Conservation (phyloP, 1,140 invertebrate species). For the Drosophila mauritiana region DNA sequence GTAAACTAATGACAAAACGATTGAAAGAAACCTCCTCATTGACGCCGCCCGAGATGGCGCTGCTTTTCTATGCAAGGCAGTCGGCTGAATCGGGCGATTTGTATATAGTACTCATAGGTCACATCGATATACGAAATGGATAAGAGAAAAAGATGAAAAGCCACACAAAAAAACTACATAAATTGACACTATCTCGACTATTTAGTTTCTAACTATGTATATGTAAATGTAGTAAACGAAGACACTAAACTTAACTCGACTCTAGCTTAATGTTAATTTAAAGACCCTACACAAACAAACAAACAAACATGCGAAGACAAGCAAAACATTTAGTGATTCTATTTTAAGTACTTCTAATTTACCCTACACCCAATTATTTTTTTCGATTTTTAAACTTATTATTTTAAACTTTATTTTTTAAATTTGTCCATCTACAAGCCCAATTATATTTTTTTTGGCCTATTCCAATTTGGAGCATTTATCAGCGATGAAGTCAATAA, state of each 20-base stretch:
- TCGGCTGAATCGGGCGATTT: constrained; percentile 57
- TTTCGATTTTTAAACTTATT: constrained; percentile 54
- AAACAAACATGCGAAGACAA: constrained; percentile 67
- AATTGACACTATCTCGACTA: constrained; percentile 80
- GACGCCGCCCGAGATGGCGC: constrained; percentile 55
- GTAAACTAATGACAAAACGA: constrained; percentile 41
- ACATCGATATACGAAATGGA: constrained; percentile 63
- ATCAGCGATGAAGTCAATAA: constrained; percentile 63
- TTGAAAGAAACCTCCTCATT: constrained; percentile 72
- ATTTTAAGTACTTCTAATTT: constrained; percentile 70
- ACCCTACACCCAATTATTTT: constrained; percentile 51
- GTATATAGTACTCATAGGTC: constrained; percentile 67
- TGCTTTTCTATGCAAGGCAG: constrained; percentile 65
- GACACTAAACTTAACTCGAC: constrained; percentile 62
- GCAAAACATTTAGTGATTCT: constrained; percentile 81
- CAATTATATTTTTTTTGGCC: constrained; percentile 56
- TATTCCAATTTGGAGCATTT: constrained; percentile 62
- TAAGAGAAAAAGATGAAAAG: constrained; percentile 37
- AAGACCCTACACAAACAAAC: constrained; percentile 26
- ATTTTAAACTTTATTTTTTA: constrained; percentile 56
- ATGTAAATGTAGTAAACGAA: constrained; percentile 49
- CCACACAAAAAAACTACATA: constrained; percentile 39
- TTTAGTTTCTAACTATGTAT: constrained; percentile 65
- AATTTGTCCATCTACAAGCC: constrained; percentile 37
- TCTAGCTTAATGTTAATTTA: constrained; percentile 71